Evolutionary conservation across 2,113 vertebrate species (phyloP).

Genomic region (Cygnus atratus): DNA sequence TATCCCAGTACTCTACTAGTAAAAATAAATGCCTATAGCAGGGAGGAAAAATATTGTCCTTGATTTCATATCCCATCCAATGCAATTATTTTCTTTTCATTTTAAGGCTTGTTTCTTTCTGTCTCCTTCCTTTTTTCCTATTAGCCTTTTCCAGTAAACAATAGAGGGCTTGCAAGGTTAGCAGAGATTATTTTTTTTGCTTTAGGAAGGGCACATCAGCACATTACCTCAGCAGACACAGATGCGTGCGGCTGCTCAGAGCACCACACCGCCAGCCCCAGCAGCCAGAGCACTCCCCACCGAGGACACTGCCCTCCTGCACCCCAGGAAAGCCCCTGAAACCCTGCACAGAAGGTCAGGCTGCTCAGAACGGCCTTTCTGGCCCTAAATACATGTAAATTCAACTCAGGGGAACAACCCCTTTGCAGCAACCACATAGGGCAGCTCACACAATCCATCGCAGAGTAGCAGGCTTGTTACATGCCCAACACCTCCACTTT

Average conservation of each 20-base stretch:
- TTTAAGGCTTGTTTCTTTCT: not conserved
- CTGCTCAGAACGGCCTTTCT: not conserved
- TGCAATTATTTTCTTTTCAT: slow-evolving; percentile 64
- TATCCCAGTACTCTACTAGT: slow-evolving; percentile 54
- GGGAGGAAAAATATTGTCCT: slow-evolving; percentile 58
- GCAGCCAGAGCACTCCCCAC: not conserved
- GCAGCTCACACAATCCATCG: not conserved
- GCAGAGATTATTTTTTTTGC: not conserved
- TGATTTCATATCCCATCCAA: slow-evolving; percentile 38
- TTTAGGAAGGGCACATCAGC: not conserved
- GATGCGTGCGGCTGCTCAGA: not conserved
- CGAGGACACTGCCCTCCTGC: not conserved
- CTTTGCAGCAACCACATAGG: not conserved
- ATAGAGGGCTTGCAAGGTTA: not conserved
- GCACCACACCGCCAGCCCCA: not conserved
- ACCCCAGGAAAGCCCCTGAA: not conserved
- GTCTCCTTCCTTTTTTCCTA: not conserved
- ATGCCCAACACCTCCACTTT: not conserved
- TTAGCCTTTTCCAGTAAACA: not conserved
- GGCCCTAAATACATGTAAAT: not conserved
- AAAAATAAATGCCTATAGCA: slow-evolving; percentile 53
- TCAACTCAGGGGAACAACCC: not conserved
- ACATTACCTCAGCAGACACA: not conserved
- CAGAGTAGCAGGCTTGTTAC: not conserved
- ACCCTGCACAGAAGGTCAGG: not conserved